phyloP scores from a whole-genome alignment of 2,888 invertebrate species.

The Cephus runcator region DNA sequence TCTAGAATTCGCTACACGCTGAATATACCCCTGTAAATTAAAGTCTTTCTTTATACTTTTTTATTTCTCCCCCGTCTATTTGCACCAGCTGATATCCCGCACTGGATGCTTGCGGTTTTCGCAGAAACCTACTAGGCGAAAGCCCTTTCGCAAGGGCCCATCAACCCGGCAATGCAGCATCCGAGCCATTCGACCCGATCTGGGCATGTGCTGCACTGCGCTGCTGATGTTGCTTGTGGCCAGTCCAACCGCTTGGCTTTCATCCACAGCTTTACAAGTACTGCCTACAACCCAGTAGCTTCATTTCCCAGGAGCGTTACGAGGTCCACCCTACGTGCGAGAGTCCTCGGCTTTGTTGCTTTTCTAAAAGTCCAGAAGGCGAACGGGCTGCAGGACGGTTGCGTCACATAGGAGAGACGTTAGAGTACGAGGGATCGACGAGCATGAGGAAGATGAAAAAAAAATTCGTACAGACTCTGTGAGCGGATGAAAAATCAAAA shows the following conservation, averaged over 20 bases:
- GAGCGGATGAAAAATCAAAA: not conserved
- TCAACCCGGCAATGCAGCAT: not conserved
- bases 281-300: not conserved
- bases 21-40: not conserved
- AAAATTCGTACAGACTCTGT: not conserved
- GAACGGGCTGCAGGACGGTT: constrained; percentile 18
- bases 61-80: not conserved
- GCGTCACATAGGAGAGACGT: not conserved
- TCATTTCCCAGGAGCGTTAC: not conserved
- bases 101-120: constrained; percentile 43
- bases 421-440: not conserved
- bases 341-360: constrained; percentile 27
- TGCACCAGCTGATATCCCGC: constrained; percentile 30
- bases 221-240: constrained; percentile 26
- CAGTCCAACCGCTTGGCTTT: constrained; percentile 14
- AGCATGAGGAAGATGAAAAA: not conserved
- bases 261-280: not conserved
- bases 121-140: constrained; percentile 6
- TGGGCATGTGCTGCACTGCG: constrained; percentile 23
- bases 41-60: not conserved
- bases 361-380: constrained; percentile 30
- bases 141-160: not conserved
- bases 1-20: not conserved
- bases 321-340: not conserved
- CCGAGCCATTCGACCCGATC: not conserved